A percentile compares a stretch with the other conserved stretches of the same genome.
Conservation (phyloP, 1,140 invertebrate genomes). For the Saccostrea glomerata region DNA sequence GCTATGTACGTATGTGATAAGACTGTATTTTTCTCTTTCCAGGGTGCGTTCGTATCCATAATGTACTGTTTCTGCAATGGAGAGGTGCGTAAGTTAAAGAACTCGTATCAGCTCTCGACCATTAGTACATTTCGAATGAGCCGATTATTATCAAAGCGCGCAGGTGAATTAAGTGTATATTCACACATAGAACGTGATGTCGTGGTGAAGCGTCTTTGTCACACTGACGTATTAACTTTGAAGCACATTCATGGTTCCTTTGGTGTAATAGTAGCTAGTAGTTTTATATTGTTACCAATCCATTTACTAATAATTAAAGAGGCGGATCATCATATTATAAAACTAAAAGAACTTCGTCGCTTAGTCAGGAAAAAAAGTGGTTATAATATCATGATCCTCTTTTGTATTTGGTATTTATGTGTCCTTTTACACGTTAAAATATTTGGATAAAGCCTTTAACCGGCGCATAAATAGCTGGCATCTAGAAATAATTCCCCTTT, state of each 20-base stretch:
- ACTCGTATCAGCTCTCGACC: conserved; percentile 34
- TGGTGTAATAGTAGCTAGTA: neutral
- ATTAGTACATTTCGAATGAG: conserved; percentile 31
- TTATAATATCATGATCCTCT: too few relatives aligned
- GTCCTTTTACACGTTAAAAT: too few relatives aligned
- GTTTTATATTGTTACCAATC: neutral
- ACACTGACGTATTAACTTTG: neutral
- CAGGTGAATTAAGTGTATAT: conserved; percentile 19
- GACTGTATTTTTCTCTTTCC: neutral
- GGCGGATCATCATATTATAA: too few relatives aligned
- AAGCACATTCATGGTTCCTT: neutral
- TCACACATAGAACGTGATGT: neutral
- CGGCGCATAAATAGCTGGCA: too few relatives aligned
- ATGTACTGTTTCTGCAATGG: conserved; percentile 31
- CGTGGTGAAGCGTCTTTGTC: conserved; percentile 2
- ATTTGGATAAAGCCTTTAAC: too few relatives aligned
- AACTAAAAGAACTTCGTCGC: too few relatives aligned
- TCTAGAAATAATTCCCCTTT: too few relatives aligned
- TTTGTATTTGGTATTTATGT: too few relatives aligned
- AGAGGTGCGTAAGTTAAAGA: conserved; percentile 37
- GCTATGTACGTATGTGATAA: too few relatives aligned
- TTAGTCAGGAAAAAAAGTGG: too few relatives aligned
- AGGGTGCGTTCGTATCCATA: conserved; percentile 21
- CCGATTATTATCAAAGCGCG: conserved; percentile 30
- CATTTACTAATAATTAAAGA: too few relatives aligned